phyloP scores from a whole-genome alignment of 2,797 vertebrate species.

The Antennarius maculatus region DNA sequence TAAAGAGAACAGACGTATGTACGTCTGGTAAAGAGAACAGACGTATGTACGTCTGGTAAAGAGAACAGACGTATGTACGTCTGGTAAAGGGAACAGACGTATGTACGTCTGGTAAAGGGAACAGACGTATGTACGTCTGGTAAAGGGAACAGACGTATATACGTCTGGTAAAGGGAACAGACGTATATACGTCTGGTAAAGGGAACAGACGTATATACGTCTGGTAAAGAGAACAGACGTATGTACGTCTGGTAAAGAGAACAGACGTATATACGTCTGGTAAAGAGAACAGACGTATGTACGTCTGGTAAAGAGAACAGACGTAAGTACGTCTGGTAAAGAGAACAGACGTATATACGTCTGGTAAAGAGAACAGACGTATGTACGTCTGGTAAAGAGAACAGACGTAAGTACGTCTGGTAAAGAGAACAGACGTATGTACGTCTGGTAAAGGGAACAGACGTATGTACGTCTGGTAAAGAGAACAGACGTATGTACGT shows the following conservation, averaged over 20 bases:
- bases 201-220: not conserved
- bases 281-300: not conserved
- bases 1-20: no score
- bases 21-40: no score
- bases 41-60: not conserved
- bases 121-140: not conserved
- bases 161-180: not conserved
- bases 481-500: not conserved
- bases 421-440: not conserved
- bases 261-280: not conserved
- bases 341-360: not conserved
- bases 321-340: no score
- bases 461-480: no score
- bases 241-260: not conserved
- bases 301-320: not conserved
- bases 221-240: not conserved
- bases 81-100: no score
- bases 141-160: conserved; percentile 1
- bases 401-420: no score
- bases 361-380: not conserved
- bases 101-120: no score
- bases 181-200: not conserved
- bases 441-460: not conserved
- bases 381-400: not conserved
- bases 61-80: not conserved